Evolutionary conservation across 2,113 vertebrate species (phyloP).

Genomic region (Microcebus tavaratra): DNA sequence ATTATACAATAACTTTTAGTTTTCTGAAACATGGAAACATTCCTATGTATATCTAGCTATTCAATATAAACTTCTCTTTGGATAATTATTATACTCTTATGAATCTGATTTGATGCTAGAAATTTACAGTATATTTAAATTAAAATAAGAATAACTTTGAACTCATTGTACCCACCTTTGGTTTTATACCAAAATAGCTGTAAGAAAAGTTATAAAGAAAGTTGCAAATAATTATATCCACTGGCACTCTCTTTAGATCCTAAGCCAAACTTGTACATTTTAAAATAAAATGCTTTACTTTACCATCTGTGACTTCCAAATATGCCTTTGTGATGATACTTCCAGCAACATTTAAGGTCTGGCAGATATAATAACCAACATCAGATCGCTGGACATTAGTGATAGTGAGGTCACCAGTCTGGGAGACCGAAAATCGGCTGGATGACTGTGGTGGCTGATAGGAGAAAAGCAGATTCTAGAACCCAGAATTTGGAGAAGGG

Average conservation of each 20-base stretch:
- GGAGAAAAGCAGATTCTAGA: conserved; percentile 97
- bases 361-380: conserved; percentile 97
- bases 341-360: conserved; percentile 98
- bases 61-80: not conserved
- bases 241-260: not conserved
- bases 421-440: conserved; percentile 97
- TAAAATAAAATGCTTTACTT: conserved; percentile 75
- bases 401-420: conserved; percentile 97
- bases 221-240: not conserved
- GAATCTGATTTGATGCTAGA: not conserved
- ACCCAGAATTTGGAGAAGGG: conserved; percentile 40
- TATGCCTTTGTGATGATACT: conserved; percentile 99
- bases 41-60: not conserved
- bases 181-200: not conserved
- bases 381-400: conserved; percentile 95
- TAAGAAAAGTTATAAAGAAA: not conserved
- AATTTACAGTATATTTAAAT: not conserved
- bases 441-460: conserved; percentile 97
- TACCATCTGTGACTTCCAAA: conserved; percentile 98
- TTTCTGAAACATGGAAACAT: not conserved
- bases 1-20: not conserved
- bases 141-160: not conserved
- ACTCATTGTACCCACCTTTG: not conserved
- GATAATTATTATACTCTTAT: not conserved
- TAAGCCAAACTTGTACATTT: conserved; percentile 17